phyloP scores from a whole-genome alignment of 2,888 invertebrate genomes.

The Melanotus villosus region DNA sequence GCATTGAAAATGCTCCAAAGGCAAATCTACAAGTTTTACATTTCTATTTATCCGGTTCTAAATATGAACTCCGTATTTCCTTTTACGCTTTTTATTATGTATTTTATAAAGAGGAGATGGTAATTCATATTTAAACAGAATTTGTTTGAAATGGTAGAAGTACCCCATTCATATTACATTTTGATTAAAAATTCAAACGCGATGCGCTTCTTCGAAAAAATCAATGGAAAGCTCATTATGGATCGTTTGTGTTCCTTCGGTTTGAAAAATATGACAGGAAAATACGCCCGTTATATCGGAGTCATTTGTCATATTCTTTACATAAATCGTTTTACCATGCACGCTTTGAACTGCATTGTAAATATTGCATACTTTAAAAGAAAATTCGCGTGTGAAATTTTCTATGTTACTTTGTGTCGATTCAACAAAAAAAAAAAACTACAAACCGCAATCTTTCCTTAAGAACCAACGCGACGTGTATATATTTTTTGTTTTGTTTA shows the following conservation, averaged over 20 bases:
- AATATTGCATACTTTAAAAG: neutral
- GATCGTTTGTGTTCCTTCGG: neutral
- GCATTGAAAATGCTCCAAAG: conserved; percentile 26
- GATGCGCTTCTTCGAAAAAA: conserved; percentile 9
- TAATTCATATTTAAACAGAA: conserved; percentile 20
- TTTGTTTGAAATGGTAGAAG: conserved; percentile 1
- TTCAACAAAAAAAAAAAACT: no score
- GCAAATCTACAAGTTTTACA: conserved; percentile 20
- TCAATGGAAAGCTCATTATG: conserved; percentile 19
- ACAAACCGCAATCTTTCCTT: neutral
- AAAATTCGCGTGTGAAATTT: no score
- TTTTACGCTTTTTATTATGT: conserved; percentile 7
- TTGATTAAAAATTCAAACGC: conserved; percentile 17
- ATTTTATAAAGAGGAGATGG: conserved; percentile 10
- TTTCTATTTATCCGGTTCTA: neutral
- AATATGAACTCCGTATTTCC: neutral
- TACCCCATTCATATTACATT: conserved; percentile 1
- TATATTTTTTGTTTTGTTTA: neutral
- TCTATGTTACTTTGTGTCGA: no score
- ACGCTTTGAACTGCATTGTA: neutral
- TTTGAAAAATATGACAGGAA: conserved; percentile 15
- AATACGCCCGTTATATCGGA: neutral
- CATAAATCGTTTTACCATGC: neutral
- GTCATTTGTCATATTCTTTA: neutral
- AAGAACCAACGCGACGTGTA: neutral